Evolutionary conservation across 2,888 invertebrate genomes (phyloP).

Genomic region (Spisula subtruncata): DNA sequence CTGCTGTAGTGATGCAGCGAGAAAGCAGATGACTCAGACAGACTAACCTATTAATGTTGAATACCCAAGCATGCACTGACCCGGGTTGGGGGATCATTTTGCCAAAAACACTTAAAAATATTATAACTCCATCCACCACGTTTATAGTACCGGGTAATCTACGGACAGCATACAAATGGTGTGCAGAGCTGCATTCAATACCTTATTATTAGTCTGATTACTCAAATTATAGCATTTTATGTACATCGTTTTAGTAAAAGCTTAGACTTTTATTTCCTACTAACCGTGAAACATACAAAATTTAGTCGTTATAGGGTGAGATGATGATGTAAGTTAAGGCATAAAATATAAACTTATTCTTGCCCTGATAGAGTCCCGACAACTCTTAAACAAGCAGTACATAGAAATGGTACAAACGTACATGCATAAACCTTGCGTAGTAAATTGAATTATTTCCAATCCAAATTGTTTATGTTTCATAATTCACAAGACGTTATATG

Average conservation of each 20-base stretch:
- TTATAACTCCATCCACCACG: neutral
- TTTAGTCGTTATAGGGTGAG: neutral
- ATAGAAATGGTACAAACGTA: neutral
- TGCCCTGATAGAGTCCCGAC: neutral
- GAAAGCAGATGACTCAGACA: no score
- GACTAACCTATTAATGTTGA: no score
- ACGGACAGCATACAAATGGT: neutral
- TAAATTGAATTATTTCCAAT: no score
- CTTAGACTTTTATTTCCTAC: no score
- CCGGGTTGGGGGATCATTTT: neutral
- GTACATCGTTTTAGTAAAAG: neutral
- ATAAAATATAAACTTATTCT: neutral
- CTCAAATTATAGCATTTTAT: neutral
- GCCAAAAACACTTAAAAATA: neutral
- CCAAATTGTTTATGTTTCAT: no score
- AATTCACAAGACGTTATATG: no score
- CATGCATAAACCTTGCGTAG: neutral
- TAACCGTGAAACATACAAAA: neutral
- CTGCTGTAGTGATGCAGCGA: no score
- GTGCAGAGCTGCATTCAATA: neutral
- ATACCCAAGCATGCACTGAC: no score
- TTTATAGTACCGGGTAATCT: neutral
- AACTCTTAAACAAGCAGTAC: neutral
- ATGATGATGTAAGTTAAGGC: neutral
- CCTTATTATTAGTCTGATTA: neutral